Conservation (phyloP, 2,888 invertebrate genomes). For the Steinernema scapterisci region DNA sequence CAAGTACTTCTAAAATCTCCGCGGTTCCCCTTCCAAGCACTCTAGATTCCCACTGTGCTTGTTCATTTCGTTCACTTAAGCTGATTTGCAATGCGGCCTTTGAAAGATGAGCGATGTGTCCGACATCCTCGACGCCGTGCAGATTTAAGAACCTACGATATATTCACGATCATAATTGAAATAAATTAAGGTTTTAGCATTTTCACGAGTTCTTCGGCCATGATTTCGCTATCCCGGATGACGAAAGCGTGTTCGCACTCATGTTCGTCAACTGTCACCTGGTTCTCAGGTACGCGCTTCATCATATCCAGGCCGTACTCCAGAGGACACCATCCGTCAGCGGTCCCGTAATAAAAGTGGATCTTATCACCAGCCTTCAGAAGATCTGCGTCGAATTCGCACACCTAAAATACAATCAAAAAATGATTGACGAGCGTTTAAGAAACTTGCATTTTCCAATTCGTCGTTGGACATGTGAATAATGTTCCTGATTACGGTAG, state of each 20-base stretch:
- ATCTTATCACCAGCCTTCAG: neutral
- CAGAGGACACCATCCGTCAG: conserved; percentile 56
- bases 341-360: conserved; percentile 53
- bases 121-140: neutral
- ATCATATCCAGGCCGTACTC: conserved; percentile 50
- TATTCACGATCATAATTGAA: neutral
- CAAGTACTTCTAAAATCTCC: no score
- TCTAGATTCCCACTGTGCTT: no score
- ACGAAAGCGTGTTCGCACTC: conserved; percentile 59
- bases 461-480: conserved; percentile 57
- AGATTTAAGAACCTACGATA: neutral
- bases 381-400: conserved; percentile 28
- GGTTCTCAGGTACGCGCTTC: conserved; percentile 40
- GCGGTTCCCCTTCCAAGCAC: no score
- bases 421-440: no score
- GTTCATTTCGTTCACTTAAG: no score
- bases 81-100: no score
- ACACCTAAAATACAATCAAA: no score
- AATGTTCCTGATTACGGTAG: conserved; percentile 54
- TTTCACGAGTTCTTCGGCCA: conserved; percentile 51
- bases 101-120: neutral
- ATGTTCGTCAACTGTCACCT: conserved; percentile 53
- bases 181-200: conserved; percentile 22
- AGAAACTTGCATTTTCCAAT: conserved; percentile 42
- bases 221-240: conserved; percentile 51